Evolutionary conservation across 2,113 vertebrate genomes (phyloP).

Genomic region (Notechis scutatus): DNA sequence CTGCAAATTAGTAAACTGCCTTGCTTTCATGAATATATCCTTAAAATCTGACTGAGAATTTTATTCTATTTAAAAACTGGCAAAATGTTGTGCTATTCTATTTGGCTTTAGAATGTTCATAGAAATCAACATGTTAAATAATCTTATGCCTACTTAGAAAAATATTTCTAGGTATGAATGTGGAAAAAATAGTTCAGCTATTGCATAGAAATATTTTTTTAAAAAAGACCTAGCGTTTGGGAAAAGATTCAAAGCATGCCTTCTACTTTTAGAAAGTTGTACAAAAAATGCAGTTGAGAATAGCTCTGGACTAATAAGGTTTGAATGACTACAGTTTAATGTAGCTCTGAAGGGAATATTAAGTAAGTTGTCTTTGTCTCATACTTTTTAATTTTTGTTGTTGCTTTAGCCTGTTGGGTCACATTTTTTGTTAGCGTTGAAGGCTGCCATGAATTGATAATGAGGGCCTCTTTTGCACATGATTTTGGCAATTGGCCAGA

Average conservation of each 20-base stretch:
- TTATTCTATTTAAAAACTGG: conserved; percentile 58
- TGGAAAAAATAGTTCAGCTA: conserved; percentile 59
- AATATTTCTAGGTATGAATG: conserved; percentile 15
- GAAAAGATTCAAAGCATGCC: conserved; percentile 63
- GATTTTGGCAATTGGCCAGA: conserved; percentile 79
- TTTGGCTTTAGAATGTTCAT: conserved; percentile 19
- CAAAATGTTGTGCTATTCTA: conserved; percentile 40
- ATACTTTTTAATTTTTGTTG: conserved; percentile 79
- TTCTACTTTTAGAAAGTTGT: conserved; percentile 66
- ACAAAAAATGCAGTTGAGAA: conserved; percentile 65
- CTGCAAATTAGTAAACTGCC: conserved; percentile 46
- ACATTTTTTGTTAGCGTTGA: conserved; percentile 81
- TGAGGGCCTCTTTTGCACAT: conserved; percentile 80
- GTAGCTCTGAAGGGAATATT: conserved; percentile 77
- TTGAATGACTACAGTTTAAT: conserved; percentile 79
- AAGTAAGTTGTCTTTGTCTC: conserved; percentile 80
- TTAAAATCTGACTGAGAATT: conserved; percentile 64
- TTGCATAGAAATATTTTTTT: conserved; percentile 53
- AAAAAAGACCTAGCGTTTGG: conserved; percentile 57
- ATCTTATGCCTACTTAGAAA: conserved; percentile 29
- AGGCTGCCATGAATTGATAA: conserved; percentile 83
- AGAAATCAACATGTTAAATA: neutral
- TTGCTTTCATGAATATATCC: conserved; percentile 50
- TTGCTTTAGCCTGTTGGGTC: conserved; percentile 83
- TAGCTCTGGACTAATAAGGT: conserved; percentile 72